A percentile compares a stretch with the other conserved stretches of the same genome.
Conservation (phyloP, 1,140 invertebrate genomes). For the Leucophenga varia region DNA sequence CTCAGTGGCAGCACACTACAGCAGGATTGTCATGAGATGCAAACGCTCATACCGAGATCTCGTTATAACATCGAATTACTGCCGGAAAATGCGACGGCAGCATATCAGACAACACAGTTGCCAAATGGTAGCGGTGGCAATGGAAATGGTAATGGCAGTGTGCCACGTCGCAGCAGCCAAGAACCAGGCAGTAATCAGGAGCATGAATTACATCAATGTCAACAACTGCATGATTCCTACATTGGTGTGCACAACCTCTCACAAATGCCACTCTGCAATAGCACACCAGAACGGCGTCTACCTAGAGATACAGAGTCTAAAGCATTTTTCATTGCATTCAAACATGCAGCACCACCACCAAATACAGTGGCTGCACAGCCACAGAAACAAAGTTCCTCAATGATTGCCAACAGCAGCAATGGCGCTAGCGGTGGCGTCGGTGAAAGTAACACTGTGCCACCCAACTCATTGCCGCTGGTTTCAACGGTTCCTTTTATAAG, state of each 20-base stretch:
- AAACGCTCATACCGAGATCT: slow-evolving; percentile 48
- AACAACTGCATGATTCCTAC: slow-evolving; percentile 17
- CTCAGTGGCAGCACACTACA: slow-evolving; percentile 43
- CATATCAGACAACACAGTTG: slow-evolving; percentile 42
- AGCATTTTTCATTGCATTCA: slow-evolving; percentile 47
- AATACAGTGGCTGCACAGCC: slow-evolving; percentile 30
- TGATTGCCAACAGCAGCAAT: slow-evolving; percentile 16
- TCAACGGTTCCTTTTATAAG: slow-evolving; percentile 23
- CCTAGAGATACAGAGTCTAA: slow-evolving; percentile 24
- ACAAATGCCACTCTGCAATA: slow-evolving; percentile 36
- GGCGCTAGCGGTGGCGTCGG: slow-evolving; percentile 1
- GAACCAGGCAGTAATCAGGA: not conserved
- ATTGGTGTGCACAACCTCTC: slow-evolving; percentile 43
- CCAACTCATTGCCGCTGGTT: slow-evolving; percentile 40
- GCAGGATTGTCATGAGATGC: slow-evolving; percentile 53
- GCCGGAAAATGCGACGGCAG: slow-evolving; percentile 28
- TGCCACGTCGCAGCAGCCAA: not conserved
- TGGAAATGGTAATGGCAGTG: slow-evolving; percentile 24
- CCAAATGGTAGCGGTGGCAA: slow-evolving; percentile 38
- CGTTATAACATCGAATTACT: slow-evolving; percentile 41
- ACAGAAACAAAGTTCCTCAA: slow-evolving; percentile 38
- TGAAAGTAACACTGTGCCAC: slow-evolving; percentile 29
- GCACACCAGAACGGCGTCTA: slow-evolving; percentile 30
- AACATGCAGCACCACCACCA: slow-evolving; percentile 40
- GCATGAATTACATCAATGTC: slow-evolving; percentile 22